Base-by-base conservation (phyloP, 2,888 invertebrate genomes). In the Parelbella ahira region DNA sequence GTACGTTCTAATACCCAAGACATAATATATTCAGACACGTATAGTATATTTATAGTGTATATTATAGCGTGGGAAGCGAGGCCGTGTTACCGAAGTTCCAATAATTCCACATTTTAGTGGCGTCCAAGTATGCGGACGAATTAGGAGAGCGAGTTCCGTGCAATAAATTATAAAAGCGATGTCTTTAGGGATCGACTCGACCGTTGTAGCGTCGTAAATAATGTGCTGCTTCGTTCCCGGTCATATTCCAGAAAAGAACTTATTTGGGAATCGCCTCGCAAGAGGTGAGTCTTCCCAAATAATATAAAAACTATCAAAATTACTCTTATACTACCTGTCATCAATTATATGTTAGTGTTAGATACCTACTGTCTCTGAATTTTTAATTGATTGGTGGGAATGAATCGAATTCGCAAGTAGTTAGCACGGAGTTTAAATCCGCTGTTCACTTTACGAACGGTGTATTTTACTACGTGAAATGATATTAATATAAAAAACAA, bases 131-230 rank as follows among this genome's bases (percentile, higher is more conserved):
- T 74, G 74, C 61, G 56, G 63, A 68, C 64, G 72, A 80, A 81
- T 81, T 80, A 74, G 70, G 69, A 63, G 56, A 63, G 64, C 68
- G 77, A 80, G 79, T 79, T 74, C 67, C 70, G 52, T 49, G 60
- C 63, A 63, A 75, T 82, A 80, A 79, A 74, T 82, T 79, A 74
- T 73, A 70, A 71, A 72, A 74, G 70, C 69, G 69, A 73, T 69
- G 73, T 73, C 70, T 68, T 68, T 63, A 45, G 65, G 69, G 68
- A 65, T 66, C 61, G 74, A 63, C 57, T 60, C 45, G 63, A 53
- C 58, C 63, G 62, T 66, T 67, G 68, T 64, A 60, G 62, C 56
- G 44, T 61, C 61, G 61, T 74, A 72, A 73, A 73, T 72, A 68
- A 68, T 61, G 54, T 53, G 47, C 47, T 45, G 51, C 54, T 55